Evolutionary conservation across 2,797 vertebrate genomes (phyloP).

Genomic region (Hozukius guyotensis): DNA sequence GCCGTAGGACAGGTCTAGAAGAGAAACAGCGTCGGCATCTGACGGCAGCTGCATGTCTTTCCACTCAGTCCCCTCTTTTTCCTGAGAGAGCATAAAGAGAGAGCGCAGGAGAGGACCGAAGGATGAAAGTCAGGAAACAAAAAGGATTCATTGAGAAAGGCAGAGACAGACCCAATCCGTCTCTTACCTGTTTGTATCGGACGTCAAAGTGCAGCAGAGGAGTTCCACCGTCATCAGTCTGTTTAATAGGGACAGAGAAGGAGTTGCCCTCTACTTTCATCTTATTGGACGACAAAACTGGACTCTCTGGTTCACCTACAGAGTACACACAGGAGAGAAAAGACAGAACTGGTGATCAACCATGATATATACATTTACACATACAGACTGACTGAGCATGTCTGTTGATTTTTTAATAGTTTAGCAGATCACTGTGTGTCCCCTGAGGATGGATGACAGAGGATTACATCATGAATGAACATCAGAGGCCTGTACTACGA

Average conservation of each 20-base stretch:
- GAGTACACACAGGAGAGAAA: background rate
- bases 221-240: constrained; percentile 43
- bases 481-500: constrained; percentile 1
- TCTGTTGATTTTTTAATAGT: background rate
- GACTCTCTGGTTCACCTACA: constrained; percentile 75
- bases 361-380: background rate
- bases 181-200: constrained; percentile 62
- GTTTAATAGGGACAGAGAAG: constrained; percentile 58
- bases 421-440: constrained; percentile 22
- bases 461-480: constrained; percentile 36
- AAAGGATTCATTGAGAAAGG: background rate
- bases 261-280: constrained; percentile 59
- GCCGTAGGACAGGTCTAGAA: constrained; percentile 61
- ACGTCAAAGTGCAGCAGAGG: constrained; percentile 57
- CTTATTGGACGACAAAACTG: constrained; percentile 31
- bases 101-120: background rate
- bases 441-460: constrained; percentile 60
- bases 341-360: background rate
- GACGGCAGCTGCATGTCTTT: constrained; percentile 38
- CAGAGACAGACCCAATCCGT: background rate
- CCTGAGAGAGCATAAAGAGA: constrained; percentile 36
- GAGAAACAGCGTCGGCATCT: constrained; percentile 15
- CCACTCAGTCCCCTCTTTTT: constrained; percentile 60
- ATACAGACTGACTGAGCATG: background rate
- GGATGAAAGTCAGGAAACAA: background rate